A percentile compares a stretch with the other conserved stretches of the same genome.
Evolutionary conservation across 2,888 invertebrate species (phyloP).

Genomic region (Pristionchus mayeri): DNA sequence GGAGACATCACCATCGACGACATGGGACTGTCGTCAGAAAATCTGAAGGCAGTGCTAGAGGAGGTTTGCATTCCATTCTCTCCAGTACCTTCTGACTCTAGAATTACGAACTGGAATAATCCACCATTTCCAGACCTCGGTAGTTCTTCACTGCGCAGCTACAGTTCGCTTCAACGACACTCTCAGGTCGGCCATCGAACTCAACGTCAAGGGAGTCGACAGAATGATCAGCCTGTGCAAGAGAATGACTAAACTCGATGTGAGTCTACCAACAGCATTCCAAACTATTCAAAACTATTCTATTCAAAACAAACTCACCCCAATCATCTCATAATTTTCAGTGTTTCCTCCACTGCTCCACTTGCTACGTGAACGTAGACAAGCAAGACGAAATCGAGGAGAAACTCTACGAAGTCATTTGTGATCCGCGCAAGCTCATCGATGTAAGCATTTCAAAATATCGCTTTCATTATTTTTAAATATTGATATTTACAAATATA

Average conservation of each 20-base stretch:
- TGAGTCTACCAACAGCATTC: too few relatives aligned
- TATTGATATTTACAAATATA: background rate
- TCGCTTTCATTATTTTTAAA: too few relatives aligned
- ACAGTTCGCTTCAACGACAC: slow-evolving; percentile 91
- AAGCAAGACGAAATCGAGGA: slow-evolving; percentile 84
- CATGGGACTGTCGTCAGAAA: slow-evolving; percentile 79
- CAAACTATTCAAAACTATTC: too few relatives aligned
- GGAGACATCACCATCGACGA: slow-evolving; percentile 79
- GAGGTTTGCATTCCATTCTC: slow-evolving; percentile 77
- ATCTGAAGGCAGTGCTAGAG: slow-evolving; percentile 81
- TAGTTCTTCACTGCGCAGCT: slow-evolving; percentile 94
- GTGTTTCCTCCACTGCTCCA: slow-evolving; percentile 85
- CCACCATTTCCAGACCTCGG: slow-evolving; percentile 80
- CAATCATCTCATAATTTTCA: slow-evolving; percentile 62
- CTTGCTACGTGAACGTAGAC: slow-evolving; percentile 89
- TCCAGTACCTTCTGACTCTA: too few relatives aligned
- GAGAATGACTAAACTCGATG: slow-evolving; percentile 84
- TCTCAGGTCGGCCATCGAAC: slow-evolving; percentile 87
- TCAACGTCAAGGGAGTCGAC: slow-evolving; percentile 91
- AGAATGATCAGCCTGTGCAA: slow-evolving; percentile 86
- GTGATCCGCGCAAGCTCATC: slow-evolving; percentile 78
- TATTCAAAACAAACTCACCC: too few relatives aligned
- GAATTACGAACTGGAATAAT: background rate
- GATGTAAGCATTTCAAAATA: slow-evolving; percentile 65
- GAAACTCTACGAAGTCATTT: slow-evolving; percentile 82